Evolutionary conservation across 2,888 invertebrate genomes (phyloP), one percentile per base, ranked within the genome.

Genomic region (Ophioninae sp.): DNA sequence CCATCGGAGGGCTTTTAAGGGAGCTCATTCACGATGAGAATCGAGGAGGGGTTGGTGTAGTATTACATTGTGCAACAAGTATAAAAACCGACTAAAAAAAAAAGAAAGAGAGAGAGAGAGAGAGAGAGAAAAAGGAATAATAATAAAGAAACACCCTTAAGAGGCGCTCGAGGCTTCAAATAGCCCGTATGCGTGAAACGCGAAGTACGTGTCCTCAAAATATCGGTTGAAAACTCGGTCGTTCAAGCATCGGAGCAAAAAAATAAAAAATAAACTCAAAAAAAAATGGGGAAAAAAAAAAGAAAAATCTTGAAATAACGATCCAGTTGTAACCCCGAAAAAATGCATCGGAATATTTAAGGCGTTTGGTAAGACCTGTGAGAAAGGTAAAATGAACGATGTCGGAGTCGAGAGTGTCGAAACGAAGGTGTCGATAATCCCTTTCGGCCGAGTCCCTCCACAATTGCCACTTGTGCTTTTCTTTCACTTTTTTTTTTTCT

Each of bases 31-130:
- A 74, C 70, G 84, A 88, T 86, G 88, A 89, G 84, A 79, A 72
- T 56, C 76, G 86, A 44, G 85, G 88, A 91, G 90, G 91, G n/a
- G n/a, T n/a, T n/a, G n/a, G n/a, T n/a, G n/a, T 92, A 92, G 90
- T 90, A 90, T 92, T 92, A 92, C 92, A 93, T 91, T 93, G 92
- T 92, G 91, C 90, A 90, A 91, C 90, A 91, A 92, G 91, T 91
- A 89, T 88, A 84, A 79, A 88, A 90, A 89, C 86, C 88, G 69
- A 69, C 69, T 44, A 77, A 69, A 68, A 57, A 62, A 74, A 91
- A 88, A n/a, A n/a, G n/a, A n/a, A n/a, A n/a, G n/a, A n/a, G n/a
- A n/a, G n/a, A n/a, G n/a, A n/a, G n/a, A n/a, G n/a, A n/a, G n/a
- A n/a, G n/a, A n/a, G n/a, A n/a, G n/a, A n/a, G n/a, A n/a, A n/a